Evolutionary conservation across 2,113 vertebrate species (phyloP).

Genomic region (Equus quagga): DNA sequence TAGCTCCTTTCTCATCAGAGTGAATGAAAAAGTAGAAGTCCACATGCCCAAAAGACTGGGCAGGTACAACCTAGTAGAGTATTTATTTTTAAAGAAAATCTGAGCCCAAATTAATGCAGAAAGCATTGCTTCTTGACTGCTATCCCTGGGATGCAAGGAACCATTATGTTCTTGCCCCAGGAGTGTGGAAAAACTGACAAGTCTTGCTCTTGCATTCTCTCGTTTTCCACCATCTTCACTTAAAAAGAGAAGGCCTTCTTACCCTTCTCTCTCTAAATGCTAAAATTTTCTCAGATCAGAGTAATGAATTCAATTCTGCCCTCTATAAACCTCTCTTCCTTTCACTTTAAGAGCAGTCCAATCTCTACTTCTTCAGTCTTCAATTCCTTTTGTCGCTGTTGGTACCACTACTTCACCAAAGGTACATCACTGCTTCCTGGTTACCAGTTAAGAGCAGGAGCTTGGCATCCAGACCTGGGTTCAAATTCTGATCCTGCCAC

Average conservation of each 20-base stretch:
- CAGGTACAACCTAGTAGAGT: neutral
- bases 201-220: neutral
- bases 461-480: neutral
- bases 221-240: neutral
- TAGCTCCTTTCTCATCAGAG: neutral
- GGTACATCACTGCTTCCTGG: neutral
- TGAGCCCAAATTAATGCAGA: neutral
- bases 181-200: neutral
- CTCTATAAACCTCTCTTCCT: neutral
- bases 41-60: neutral
- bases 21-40: neutral
- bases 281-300: neutral
- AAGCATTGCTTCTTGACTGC: neutral
- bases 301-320: neutral
- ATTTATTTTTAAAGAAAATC: neutral
- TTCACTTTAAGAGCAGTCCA: neutral
- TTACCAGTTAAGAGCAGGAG: neutral
- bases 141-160: neutral
- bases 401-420: neutral
- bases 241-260: neutral
- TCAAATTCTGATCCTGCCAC: neutral
- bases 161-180: neutral
- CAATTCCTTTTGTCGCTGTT: neutral
- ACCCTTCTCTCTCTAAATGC: neutral
- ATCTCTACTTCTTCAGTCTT: neutral